Base-by-base conservation (phyloP, 2,888 invertebrate genomes). In the Microplitis deprimator region DNA sequence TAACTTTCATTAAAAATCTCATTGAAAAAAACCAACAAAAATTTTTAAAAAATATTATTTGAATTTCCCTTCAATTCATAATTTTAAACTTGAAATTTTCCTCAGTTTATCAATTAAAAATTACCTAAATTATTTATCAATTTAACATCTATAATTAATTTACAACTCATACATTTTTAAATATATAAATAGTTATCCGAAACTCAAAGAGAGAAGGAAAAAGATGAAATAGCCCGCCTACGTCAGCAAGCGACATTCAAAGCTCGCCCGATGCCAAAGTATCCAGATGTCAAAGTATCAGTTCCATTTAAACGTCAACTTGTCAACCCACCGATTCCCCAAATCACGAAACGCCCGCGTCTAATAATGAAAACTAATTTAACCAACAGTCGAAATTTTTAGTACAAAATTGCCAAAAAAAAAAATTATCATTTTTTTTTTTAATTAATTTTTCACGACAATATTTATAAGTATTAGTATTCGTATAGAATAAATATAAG, bases 241-340 rank as follows among this genome's bases (percentile, higher is more conserved):
- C 81, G 85, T 62, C 81, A 76, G 29, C 20, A 77, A 69, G 76
- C 76, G 13, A 80, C 83, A 38, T 82, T 81, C 74, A 85, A 83
- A 71, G 81, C 83, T 13, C 79, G 82, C 67, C 84, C 85, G 0
- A 77, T 85, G 60, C 82, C 77, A 5, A 81, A 78, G 64, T 85
- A 81, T 69, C 82, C 79, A 20, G n/a, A 38, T 0, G 62, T 82
- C 5, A 79, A 82, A 5, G 38, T 8, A 40, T 50, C 80, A 5
- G 29, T 77, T 1, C 8, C 59, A 59, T 67, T 67, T n/a, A 86
- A 86, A 77, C 83, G 85, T 40, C 81, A 83, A 0, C 71, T 83
- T 2, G 71, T 80, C 1, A 82, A 85, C 6, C 81, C 84, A 0
- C 62, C 70, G 6, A 77, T 77, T 16, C 84, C 83, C 3, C 6